phyloP scores from a whole-genome alignment of 2,113 vertebrate species.

The Syngnathus typhle region DNA sequence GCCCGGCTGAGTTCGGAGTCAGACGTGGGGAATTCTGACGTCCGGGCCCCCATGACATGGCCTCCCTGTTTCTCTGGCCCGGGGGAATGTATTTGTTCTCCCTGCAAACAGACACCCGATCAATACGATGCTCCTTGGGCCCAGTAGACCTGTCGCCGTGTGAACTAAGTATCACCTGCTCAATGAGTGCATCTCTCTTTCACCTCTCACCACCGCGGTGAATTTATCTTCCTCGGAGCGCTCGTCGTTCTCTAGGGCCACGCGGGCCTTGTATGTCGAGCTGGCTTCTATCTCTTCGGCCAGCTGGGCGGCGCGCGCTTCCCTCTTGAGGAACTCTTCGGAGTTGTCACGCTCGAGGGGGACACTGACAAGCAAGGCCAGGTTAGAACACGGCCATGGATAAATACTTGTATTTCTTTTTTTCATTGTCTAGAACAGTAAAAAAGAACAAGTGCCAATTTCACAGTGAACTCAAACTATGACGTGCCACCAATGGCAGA shows the following conservation, averaged over 20 bases:
- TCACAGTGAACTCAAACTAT: background rate
- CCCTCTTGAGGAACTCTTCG: slow-evolving; percentile 95
- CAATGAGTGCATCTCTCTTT: slow-evolving; percentile 80
- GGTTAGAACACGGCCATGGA: slow-evolving; percentile 17
- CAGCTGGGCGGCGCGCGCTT: slow-evolving; percentile 92
- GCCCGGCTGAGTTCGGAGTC: slow-evolving; percentile 80
- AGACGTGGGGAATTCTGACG: slow-evolving; percentile 90
- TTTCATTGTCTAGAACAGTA: no score
- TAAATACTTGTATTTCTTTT: background rate
- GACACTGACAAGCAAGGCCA: slow-evolving; percentile 70
- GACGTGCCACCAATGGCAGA: background rate
- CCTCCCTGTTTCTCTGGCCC: slow-evolving; percentile 90
- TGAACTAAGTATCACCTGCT: slow-evolving; percentile 73
- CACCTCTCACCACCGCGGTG: slow-evolving; percentile 88
- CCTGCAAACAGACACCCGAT: slow-evolving; percentile 55
- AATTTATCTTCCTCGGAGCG: slow-evolving; percentile 96
- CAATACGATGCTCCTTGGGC: background rate
- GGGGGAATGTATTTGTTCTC: slow-evolving; percentile 98
- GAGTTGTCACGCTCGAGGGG: slow-evolving; percentile 96
- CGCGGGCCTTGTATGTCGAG: slow-evolving; percentile 90
- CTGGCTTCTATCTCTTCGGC: slow-evolving; percentile 99
- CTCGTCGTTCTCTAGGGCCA: slow-evolving; percentile 95
- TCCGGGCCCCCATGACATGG: slow-evolving; percentile 87
- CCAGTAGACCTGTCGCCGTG: background rate
- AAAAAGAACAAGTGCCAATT: no score